Percentiles rank a stretch among this genome's conserved stretches.
phyloP scores from a whole-genome alignment of 2,888 invertebrate genomes.

The Blera fallax region DNA sequence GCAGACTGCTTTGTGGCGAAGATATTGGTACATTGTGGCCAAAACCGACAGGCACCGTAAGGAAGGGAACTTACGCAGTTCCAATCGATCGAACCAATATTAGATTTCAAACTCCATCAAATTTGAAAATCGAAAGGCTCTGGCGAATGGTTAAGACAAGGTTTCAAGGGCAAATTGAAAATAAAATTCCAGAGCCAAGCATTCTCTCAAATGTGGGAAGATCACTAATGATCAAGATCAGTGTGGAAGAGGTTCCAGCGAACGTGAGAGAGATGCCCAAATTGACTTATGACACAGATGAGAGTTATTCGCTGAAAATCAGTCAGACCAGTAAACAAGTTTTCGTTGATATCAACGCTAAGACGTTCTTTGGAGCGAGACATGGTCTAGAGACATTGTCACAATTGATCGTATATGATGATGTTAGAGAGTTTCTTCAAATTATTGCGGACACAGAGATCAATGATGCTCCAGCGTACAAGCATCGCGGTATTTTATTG shows the following conservation, averaged over 20 bases:
- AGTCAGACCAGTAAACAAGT: conserved; percentile 80
- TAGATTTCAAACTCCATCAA: conserved; percentile 76
- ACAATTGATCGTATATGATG: conserved; percentile 80
- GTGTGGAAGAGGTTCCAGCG: conserved; percentile 74
- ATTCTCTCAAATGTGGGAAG: conserved; percentile 80
- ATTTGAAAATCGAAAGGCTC: conserved; percentile 74
- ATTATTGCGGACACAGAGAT: conserved; percentile 86
- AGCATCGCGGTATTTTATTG: conserved; percentile 92
- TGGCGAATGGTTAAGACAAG: conserved; percentile 80
- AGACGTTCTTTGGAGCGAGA: conserved; percentile 85
- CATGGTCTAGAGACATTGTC: conserved; percentile 84
- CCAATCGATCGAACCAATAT: conserved; percentile 81
- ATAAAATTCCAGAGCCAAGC: conserved; percentile 76
- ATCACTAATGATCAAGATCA: conserved; percentile 79
- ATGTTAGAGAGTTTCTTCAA: conserved; percentile 81
- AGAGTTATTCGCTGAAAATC: conserved; percentile 82
- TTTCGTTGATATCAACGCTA: conserved; percentile 82
- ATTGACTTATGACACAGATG: conserved; percentile 83
- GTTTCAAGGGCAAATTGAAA: conserved; percentile 77
- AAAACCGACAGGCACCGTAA: conserved; percentile 82
- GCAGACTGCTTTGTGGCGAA: conserved; percentile 82
- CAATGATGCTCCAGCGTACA: conserved; percentile 91
- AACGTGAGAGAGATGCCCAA: conserved; percentile 68
- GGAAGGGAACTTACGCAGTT: conserved; percentile 79
- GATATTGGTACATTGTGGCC: conserved; percentile 82